Conservation (phyloP, 2,797 vertebrate species). For the Sebastes taczanowskii region DNA sequence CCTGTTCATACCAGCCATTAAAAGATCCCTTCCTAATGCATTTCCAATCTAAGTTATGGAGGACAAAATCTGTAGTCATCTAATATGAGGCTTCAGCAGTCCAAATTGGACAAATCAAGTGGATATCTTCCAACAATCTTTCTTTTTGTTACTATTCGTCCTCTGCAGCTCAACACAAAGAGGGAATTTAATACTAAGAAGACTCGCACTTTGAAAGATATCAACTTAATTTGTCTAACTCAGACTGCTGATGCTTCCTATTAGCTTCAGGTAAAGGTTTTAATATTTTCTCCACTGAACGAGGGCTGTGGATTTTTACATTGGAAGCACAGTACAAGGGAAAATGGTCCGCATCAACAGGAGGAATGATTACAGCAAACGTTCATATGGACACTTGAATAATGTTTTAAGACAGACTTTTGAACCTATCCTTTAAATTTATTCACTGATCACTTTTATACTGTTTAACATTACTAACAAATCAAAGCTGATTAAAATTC, state of each 20-base stretch:
- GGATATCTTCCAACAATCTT: too few relatives aligned
- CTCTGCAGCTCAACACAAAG: background rate
- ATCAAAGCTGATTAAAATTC: slow-evolving; percentile 20
- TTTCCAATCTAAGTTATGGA: too few relatives aligned
- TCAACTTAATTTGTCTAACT: background rate
- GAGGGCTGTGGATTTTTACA: background rate
- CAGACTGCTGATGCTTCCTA: background rate
- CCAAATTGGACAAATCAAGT: too few relatives aligned
- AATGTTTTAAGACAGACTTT: background rate
- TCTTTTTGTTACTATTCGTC: too few relatives aligned
- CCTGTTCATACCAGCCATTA: too few relatives aligned
- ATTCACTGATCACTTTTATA: background rate
- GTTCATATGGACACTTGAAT: background rate
- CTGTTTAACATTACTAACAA: background rate
- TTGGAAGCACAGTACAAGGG: background rate
- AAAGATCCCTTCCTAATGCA: too few relatives aligned
- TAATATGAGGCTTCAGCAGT: too few relatives aligned
- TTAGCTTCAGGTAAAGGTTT: background rate
- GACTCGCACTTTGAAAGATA: background rate
- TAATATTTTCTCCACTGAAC: background rate
- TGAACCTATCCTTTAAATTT: background rate
- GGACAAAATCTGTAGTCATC: too few relatives aligned
- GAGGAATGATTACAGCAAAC: background rate
- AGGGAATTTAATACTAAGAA: background rate
- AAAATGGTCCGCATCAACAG: background rate